Conservation (phyloP, 2,888 invertebrate genomes). For the Toxonevra muliebris region DNA sequence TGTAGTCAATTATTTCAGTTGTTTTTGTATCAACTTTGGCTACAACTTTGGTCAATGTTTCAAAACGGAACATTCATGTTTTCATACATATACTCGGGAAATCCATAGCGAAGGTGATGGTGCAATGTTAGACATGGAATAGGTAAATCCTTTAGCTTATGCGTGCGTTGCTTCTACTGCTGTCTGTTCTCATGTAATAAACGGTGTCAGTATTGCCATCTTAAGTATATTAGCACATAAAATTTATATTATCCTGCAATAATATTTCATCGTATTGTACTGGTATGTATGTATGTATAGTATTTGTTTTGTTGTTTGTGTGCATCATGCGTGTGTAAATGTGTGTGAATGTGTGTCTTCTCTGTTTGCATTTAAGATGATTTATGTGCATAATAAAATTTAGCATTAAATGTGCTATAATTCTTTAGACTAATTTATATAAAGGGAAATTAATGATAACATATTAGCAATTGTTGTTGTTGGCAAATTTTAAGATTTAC, state of each 20-base stretch:
- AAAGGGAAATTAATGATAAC: background rate
- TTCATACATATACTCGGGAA: background rate
- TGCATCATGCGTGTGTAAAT: background rate
- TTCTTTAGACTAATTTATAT: background rate
- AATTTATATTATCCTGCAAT: conserved; percentile 46
- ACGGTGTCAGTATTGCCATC: conserved; percentile 22
- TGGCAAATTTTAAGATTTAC: background rate
- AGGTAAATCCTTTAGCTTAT: conserved; percentile 6
- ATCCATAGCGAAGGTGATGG: background rate
- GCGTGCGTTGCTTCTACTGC: background rate
- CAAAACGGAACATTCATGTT: background rate
- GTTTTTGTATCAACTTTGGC: too few relatives aligned
- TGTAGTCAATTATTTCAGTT: too few relatives aligned
- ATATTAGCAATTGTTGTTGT: conserved; percentile 14
- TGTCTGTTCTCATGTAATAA: background rate
- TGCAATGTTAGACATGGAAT: background rate
- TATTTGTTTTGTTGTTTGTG: background rate
- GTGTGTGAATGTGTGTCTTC: background rate
- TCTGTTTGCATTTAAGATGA: conserved; percentile 23
- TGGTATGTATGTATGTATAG: conserved; percentile 11
- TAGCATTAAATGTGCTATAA: conserved; percentile 1
- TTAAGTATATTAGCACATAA: conserved; percentile 40
- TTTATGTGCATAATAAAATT: conserved; percentile 16
- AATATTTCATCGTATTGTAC: conserved; percentile 41
- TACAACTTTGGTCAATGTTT: too few relatives aligned